Conservation (phyloP, 2,113 vertebrate species). For the Colistium nudipinnis region DNA sequence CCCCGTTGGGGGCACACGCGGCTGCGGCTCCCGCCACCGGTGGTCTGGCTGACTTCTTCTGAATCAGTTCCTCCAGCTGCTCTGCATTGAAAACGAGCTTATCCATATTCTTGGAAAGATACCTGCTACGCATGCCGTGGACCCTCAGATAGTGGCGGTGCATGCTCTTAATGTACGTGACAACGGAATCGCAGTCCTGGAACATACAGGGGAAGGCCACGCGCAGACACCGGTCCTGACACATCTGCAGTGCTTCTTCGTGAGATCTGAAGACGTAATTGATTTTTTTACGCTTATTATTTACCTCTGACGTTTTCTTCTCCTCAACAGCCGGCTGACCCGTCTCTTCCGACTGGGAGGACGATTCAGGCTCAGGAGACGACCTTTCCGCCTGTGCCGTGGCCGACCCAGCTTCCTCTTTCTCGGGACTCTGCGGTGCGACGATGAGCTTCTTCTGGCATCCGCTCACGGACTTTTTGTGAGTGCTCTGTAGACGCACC, state of each 20-base stretch:
- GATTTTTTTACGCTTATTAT: background rate
- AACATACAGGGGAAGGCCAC: constrained; percentile 94
- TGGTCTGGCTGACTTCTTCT: constrained; percentile 76
- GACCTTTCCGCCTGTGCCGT: constrained; percentile 35
- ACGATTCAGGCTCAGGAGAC: constrained; percentile 35
- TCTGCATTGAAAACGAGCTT: constrained; percentile 84
- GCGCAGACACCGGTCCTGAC: constrained; percentile 87
- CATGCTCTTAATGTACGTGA: constrained; percentile 87
- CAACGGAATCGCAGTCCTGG: constrained; percentile 91
- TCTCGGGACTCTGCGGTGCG: constrained; percentile 43
- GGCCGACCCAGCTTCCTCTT: constrained; percentile 52
- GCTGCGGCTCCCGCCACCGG: constrained; percentile 47
- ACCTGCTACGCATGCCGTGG: constrained; percentile 83
- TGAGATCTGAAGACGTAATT: constrained; percentile 70
- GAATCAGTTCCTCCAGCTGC: constrained; percentile 81
- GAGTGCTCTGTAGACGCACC: constrained; percentile 81
- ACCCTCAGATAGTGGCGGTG: constrained; percentile 89
- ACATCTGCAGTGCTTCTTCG: constrained; percentile 95
- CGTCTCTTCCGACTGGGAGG: constrained; percentile 10
- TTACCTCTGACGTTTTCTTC: background rate
- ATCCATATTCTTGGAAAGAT: constrained; percentile 78
- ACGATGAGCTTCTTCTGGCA: constrained; percentile 84
- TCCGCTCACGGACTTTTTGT: constrained; percentile 78
- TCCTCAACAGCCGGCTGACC: background rate
- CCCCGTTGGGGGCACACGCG: constrained; percentile 63